Conservation (phyloP, 2,797 vertebrate species). For the Pangasius mekongensis region DNA sequence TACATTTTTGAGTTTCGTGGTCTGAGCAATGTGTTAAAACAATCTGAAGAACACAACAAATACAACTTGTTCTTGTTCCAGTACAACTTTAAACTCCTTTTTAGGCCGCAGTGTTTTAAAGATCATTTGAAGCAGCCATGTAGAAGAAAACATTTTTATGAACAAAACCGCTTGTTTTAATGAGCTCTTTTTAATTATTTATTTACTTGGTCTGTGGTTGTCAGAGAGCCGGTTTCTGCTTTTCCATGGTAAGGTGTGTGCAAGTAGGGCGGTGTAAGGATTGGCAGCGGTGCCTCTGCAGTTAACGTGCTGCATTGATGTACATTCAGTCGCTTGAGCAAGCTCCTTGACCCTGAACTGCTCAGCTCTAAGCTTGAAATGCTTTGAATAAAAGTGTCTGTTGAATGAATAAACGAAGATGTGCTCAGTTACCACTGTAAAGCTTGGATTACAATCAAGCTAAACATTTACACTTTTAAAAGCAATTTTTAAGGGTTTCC, state of each 20-base stretch:
- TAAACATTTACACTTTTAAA: not conserved
- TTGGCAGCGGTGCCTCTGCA: not conserved
- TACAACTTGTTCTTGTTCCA: not conserved
- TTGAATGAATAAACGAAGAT: not conserved
- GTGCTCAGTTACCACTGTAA: not conserved
- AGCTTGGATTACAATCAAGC: not conserved
- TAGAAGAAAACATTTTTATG: constrained; percentile 72
- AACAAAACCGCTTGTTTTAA: constrained; percentile 53
- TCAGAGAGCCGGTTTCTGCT: not conserved
- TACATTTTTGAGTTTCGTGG: not conserved
- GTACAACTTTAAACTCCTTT: not conserved
- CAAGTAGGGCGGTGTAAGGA: not conserved
- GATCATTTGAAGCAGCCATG: constrained; percentile 57
- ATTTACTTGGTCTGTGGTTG: not conserved
- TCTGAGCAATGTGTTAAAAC: constrained; percentile 20
- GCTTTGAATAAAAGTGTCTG: not conserved
- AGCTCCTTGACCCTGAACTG: not conserved
- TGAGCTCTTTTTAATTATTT: not conserved
- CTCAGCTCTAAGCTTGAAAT: no score
- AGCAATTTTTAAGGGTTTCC: not conserved
- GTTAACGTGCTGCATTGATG: no score
- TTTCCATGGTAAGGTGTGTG: not conserved
- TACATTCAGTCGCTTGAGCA: not conserved
- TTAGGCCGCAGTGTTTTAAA: constrained; percentile 9
- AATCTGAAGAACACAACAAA: constrained; percentile 7